Evolutionary conservation across 1,140 invertebrate genomes (phyloP).

Genomic region (Propsilocerus akamusi): DNA sequence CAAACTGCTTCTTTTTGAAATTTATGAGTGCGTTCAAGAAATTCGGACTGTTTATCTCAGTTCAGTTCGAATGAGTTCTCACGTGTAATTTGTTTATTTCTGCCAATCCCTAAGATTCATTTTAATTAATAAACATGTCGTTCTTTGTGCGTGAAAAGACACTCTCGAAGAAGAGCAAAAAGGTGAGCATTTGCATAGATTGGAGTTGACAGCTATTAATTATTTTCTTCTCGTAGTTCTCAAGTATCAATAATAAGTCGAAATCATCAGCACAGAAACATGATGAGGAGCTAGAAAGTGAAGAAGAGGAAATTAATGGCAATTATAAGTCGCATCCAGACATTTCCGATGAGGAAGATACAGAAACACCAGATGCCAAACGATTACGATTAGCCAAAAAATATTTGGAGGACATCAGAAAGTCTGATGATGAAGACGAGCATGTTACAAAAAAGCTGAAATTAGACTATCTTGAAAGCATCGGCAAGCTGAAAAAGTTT

Average conservation of each 20-base stretch:
- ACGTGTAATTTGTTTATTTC: too few relatives aligned
- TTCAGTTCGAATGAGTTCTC: too few relatives aligned
- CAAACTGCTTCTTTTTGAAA: too few relatives aligned
- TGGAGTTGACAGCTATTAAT: not conserved
- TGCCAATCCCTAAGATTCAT: slow-evolving; percentile 8
- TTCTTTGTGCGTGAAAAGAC: slow-evolving; percentile 41
- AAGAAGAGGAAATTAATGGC: slow-evolving; percentile 28
- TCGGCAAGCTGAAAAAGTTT: slow-evolving; percentile 52
- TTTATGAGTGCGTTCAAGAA: too few relatives aligned
- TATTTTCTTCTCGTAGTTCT: slow-evolving; percentile 14
- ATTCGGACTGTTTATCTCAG: too few relatives aligned
- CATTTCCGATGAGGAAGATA: slow-evolving; percentile 39
- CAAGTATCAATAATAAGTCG: slow-evolving; percentile 21
- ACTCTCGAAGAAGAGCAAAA: slow-evolving; percentile 27
- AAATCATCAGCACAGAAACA: slow-evolving; percentile 22
- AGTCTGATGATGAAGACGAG: slow-evolving; percentile 40
- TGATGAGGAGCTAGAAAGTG: slow-evolving; percentile 31
- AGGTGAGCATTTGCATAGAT: slow-evolving; percentile 19
- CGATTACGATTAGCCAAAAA: slow-evolving; percentile 71
- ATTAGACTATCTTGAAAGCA: slow-evolving; percentile 70
- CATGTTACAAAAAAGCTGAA: slow-evolving; percentile 54
- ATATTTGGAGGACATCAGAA: slow-evolving; percentile 72
- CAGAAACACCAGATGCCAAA: slow-evolving; percentile 78
- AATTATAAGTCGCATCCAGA: slow-evolving; percentile 30
- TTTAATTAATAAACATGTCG: slow-evolving; percentile 24